A percentile compares a stretch with the other conserved stretches of the same genome.
Conservation (phyloP, 2,888 invertebrate species). For the Caenorhabditis imperialis region DNA sequence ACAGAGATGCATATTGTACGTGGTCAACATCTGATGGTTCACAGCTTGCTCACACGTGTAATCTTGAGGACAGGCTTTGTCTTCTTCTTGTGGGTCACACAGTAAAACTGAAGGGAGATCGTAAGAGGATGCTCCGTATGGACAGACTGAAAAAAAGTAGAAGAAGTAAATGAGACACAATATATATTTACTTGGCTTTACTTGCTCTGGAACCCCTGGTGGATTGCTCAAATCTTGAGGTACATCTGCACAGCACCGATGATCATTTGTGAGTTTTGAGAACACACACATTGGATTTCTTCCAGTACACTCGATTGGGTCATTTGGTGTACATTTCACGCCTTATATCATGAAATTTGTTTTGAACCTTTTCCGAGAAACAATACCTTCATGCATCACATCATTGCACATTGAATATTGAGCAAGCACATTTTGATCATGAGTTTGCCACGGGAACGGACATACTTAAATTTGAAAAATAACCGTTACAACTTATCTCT, state of each 20-base stretch:
- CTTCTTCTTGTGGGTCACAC: conserved; percentile 69
- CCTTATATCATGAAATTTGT: conserved; percentile 24
- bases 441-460: conserved; percentile 72
- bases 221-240: conserved; percentile 67
- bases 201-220: conserved; percentile 69
- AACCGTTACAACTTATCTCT: background rate
- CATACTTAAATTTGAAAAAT: conserved; percentile 51
- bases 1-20: conserved; percentile 71
- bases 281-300: conserved; percentile 68
- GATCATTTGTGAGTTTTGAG: conserved; percentile 63
- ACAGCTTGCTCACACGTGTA: conserved; percentile 66
- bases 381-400: conserved; percentile 61
- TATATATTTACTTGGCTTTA: conserved; percentile 66
- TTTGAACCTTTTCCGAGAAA: background rate
- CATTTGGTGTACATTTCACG: conserved; percentile 68
- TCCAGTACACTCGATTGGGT: conserved; percentile 72
- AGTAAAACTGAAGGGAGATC: conserved; percentile 68
- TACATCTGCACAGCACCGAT: conserved; percentile 68
- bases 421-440: conserved; percentile 69
- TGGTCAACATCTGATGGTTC: conserved; percentile 69
- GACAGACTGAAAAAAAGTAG: conserved; percentile 61
- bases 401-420: conserved; percentile 68
- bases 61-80: conserved; percentile 66
- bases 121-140: conserved; percentile 68
- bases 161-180: background rate